These are phyloP conservation scores for Protobothrops flavoviridis DNA, from an alignment of 2,113 vertebrate genomes.

Conservation along the genomic window DNA sequence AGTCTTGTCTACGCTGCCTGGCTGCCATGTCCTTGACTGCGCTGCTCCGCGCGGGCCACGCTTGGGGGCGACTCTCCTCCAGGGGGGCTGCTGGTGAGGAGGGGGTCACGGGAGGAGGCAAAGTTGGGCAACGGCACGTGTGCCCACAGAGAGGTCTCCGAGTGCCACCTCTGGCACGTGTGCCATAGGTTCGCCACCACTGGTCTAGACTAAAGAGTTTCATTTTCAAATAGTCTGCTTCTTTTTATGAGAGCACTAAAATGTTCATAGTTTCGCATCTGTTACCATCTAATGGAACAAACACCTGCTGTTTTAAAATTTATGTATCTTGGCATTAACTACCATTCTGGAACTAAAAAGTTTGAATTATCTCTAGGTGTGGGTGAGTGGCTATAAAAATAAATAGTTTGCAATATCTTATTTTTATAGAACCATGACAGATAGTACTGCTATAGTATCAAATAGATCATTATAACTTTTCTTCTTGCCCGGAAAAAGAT, in stretches of 20 bases:
- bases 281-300: background rate
- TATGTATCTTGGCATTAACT: background rate
- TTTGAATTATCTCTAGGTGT: conserved; percentile 25
- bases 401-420: conserved; percentile 29
- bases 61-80: too few relatives aligned
- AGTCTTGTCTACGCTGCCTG: too few relatives aligned
- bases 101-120: too few relatives aligned
- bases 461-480: background rate
- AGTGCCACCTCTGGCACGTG: too few relatives aligned
- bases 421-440: conserved; percentile 33
- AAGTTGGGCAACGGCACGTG: too few relatives aligned
- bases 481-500: conserved; percentile 33
- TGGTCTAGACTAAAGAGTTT: background rate
- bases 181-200: too few relatives aligned
- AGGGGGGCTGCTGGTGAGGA: too few relatives aligned
- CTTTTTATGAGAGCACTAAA: conserved; percentile 30
- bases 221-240: background rate
- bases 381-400: conserved; percentile 26
- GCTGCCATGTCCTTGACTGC: too few relatives aligned
- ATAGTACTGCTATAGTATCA: conserved; percentile 21
- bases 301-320: background rate
- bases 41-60: too few relatives aligned
- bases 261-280: background rate
- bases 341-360: background rate
- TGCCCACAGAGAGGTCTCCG: too few relatives aligned